A percentile compares a stretch with the other conserved stretches of the same genome.
phyloP scores from a whole-genome alignment of 1,140 invertebrate genomes.

The Pachyrhynchus sulphureomaculatus region DNA sequence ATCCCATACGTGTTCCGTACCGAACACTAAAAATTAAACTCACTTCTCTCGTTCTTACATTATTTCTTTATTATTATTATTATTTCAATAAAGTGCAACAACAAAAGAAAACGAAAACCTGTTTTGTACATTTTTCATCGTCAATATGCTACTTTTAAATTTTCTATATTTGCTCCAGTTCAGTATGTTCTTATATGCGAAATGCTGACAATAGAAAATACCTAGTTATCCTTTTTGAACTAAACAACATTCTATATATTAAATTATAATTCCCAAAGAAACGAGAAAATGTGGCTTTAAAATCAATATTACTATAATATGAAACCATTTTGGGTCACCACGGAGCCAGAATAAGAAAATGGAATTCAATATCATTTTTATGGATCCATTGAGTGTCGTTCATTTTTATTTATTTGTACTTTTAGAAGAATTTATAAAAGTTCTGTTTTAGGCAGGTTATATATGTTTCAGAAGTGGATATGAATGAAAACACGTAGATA shows the following conservation, averaged over 20 bases:
- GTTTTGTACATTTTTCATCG: too few species aligned
- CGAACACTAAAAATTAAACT: too few species aligned
- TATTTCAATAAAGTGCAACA: too few species aligned
- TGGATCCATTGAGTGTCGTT: conserved; percentile 24
- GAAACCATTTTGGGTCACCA: conserved; percentile 25
- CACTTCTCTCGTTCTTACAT: too few species aligned
- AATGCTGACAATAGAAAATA: conserved; percentile 12
- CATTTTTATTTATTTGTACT: conserved; percentile 5
- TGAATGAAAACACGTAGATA: too few species aligned
- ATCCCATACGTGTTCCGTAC: too few species aligned
- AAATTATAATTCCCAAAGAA: conserved; percentile 28
- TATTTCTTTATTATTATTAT: too few species aligned
- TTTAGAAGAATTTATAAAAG: conserved; percentile 2
- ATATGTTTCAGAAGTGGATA: background rate
- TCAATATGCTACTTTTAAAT: background rate
- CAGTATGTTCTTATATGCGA: background rate
- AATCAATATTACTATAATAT: conserved; percentile 35
- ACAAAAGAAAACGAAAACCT: too few species aligned
- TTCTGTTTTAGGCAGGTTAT: background rate
- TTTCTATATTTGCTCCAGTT: background rate
- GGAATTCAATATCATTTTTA: conserved; percentile 33
- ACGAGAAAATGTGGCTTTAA: conserved; percentile 25
- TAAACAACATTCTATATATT: conserved; percentile 21
- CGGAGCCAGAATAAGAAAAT: conserved; percentile 29
- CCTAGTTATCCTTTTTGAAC: conserved; percentile 4